A percentile compares a stretch with the other conserved stretches of the same genome.
These are phyloP conservation scores for Solenodon paradoxus DNA, from an alignment of 2,113 vertebrate genomes.

Conservation along the genomic window DNA sequence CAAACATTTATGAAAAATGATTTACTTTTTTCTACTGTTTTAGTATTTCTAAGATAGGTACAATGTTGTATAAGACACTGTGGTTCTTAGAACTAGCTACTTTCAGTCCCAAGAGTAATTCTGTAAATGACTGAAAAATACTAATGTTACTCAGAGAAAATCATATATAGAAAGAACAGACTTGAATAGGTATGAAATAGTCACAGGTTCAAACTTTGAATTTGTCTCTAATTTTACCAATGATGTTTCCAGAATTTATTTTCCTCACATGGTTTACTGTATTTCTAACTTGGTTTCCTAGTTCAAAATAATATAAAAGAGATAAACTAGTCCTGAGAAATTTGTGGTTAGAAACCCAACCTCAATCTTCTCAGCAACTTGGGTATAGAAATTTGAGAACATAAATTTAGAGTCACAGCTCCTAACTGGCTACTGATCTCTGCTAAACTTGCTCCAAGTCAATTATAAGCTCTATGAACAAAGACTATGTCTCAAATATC, in stretches of 20 bases:
- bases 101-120: neutral
- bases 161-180: neutral
- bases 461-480: neutral
- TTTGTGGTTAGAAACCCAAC: neutral
- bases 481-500: neutral
- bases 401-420: neutral
- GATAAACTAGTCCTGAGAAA: neutral
- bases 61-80: neutral
- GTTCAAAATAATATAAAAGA: neutral
- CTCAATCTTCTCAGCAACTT: neutral
- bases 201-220: neutral
- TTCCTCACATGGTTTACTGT: neutral
- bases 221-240: neutral
- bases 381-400: neutral
- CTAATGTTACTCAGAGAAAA: neutral
- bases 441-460: neutral
- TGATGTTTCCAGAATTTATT: neutral
- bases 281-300: neutral
- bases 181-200: neutral
- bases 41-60: neutral
- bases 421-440: neutral
- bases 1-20: neutral
- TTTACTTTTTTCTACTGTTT: constrained; percentile 3
- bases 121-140: constrained; percentile 11
- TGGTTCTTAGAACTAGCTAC: neutral